phyloP scores from a whole-genome alignment of 2,113 vertebrate genomes.

The Cinclus mexicanus region DNA sequence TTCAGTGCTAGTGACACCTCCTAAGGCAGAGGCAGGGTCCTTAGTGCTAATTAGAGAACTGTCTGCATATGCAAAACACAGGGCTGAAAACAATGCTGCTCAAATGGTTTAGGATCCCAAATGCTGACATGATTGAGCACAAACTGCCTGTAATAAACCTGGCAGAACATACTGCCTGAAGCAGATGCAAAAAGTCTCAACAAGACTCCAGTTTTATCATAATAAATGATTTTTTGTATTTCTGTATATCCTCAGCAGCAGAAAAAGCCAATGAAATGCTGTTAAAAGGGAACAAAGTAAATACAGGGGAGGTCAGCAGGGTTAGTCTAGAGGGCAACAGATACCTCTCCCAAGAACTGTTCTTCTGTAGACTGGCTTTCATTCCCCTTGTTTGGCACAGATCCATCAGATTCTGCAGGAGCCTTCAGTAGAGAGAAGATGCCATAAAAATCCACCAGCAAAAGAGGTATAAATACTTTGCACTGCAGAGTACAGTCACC shows the following conservation, averaged over 20 bases:
- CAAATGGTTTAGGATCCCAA: background rate
- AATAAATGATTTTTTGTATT: background rate
- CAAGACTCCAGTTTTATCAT: background rate
- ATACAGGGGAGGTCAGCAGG: background rate
- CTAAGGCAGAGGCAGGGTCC: background rate
- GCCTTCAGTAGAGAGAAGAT: constrained; percentile 71
- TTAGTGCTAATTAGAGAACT: background rate
- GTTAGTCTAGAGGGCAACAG: constrained; percentile 13
- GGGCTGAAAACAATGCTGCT: background rate
- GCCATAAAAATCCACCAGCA: background rate
- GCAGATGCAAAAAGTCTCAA: background rate
- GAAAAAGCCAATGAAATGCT: background rate
- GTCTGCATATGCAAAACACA: background rate
- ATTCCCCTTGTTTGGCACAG: constrained; percentile 57
- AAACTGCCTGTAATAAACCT: background rate
- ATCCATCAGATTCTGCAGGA: constrained; percentile 70
- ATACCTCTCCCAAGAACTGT: constrained; percentile 82
- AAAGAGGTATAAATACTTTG: background rate
- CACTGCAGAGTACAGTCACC: background rate
- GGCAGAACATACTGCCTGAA: background rate
- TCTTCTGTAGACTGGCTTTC: constrained; percentile 73
- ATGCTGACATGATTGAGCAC: background rate
- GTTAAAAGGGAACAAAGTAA: background rate
- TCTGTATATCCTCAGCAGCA: background rate
- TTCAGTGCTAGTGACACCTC: background rate